Evolutionary conservation across 1,140 invertebrate genomes (phyloP), one percentile per base, ranked within the genome.

Genomic region (Piezodorus guildinii): DNA sequence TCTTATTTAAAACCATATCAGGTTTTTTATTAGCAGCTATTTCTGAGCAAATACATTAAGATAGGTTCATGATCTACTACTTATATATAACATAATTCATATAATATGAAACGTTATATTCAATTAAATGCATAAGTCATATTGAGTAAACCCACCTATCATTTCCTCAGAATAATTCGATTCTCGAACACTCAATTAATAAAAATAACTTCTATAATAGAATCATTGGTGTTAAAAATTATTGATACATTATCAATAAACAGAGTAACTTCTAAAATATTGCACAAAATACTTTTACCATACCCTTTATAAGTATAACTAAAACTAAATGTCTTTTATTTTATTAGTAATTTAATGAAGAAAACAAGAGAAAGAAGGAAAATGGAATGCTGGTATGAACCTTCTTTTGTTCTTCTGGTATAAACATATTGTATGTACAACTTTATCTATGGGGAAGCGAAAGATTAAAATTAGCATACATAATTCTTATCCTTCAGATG

Each of bases 171-270:
- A 10, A 10, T 39, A 39, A 39, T 12, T 10, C 6, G 12, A 4
- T 1, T 39, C 34, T 39, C 12, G 12, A 39, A 39, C 12, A 12
- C 34, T 27, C 23, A 23, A 56, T 56, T 56, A 56, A 23, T 56
- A 56, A 56, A 56, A 56, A 56, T 56, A 56, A 56, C 52, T 25
- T 25, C 23, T 56, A 16, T 56, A 23, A 23, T 56, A 23, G 23
- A 8, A 56, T 16, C 6, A 56, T 56, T 56, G 52, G 52, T 56
- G 52, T 56, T 56, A 23, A 21, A 56, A 56, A 56, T 56, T 16
- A 56, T 56, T 56, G n/a, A 56, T 56, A 56, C 52, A 56, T 56
- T 56, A 56, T 12, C 34, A 39, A 39, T 39, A 56, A 56, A 23
- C 23, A 56, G 3, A 56, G 52, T 23, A 56, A 49, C 46, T 49